Percentiles rank a stretch among this genome's conserved stretches.
Evolutionary conservation across 2,113 vertebrate genomes (phyloP).

Genomic region (Gymnocephalus cernua): DNA sequence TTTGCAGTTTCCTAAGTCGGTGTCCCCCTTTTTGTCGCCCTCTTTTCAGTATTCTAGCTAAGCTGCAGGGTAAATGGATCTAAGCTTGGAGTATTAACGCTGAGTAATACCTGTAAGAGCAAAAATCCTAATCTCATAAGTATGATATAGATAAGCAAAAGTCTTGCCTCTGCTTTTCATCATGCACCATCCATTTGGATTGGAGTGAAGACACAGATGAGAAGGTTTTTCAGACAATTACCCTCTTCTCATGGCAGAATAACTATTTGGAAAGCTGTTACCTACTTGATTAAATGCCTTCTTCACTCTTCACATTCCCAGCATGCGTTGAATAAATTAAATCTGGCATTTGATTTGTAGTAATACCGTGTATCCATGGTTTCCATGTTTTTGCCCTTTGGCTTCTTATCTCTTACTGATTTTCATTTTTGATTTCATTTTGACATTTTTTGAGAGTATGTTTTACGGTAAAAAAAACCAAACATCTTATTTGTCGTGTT

Average conservation of each 20-base stretch:
- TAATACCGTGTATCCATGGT: background rate
- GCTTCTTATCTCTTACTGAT: background rate
- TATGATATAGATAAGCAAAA: background rate
- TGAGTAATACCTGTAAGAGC: background rate
- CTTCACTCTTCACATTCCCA: background rate
- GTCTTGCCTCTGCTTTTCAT: background rate
- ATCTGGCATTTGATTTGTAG: background rate
- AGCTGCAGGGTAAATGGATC: background rate
- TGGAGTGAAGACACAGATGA: background rate
- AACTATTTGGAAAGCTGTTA: background rate
- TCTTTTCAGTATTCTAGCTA: constrained; percentile 1
- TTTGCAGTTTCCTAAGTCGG: background rate
- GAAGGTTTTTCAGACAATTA: background rate
- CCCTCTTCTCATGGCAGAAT: background rate
- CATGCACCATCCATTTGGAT: background rate
- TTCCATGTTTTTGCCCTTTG: background rate
- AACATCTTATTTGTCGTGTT: background rate
- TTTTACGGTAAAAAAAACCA: background rate
- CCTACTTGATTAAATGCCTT: constrained; percentile 2
- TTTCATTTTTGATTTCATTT: background rate
- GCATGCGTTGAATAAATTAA: background rate
- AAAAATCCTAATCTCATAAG: background rate
- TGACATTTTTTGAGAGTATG: background rate
- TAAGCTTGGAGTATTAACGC: background rate
- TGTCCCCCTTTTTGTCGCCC: background rate